Conservation (phyloP, 2,113 vertebrate species). For the Synodontis membranacea region DNA sequence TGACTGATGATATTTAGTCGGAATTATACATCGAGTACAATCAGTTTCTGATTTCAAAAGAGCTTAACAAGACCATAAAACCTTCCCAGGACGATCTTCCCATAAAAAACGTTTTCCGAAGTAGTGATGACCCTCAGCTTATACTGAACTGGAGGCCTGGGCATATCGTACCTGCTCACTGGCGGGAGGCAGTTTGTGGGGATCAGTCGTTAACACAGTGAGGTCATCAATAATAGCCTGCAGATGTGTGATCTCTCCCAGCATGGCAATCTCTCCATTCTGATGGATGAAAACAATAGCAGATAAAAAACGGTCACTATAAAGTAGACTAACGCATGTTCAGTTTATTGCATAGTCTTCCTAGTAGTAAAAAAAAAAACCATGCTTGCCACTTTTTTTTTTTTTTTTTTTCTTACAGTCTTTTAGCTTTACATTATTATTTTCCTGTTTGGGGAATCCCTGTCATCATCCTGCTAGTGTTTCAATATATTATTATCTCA, state of each 20-base stretch:
- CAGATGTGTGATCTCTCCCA: constrained; percentile 97
- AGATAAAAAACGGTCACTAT: not conserved
- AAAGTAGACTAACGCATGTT: not conserved
- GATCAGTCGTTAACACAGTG: constrained; percentile 87
- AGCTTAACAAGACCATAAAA: not conserved
- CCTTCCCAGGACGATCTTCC: not conserved
- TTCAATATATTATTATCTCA: not conserved
- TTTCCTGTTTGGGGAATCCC: not conserved
- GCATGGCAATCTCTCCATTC: constrained; percentile 96
- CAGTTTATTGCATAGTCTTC: not conserved
- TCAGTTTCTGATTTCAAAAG: not conserved
- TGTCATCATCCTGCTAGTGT: not conserved
- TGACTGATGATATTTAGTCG: not conserved
- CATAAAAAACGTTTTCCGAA: not conserved
- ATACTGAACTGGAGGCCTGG: not conserved
- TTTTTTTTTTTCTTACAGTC: not conserved
- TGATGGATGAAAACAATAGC: constrained; percentile 56
- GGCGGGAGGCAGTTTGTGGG: constrained; percentile 93
- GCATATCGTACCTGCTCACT: constrained; percentile 87
- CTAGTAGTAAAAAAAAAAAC: not conserved
- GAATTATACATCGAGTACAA: not conserved
- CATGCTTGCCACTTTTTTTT: not conserved
- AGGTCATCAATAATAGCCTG: constrained; percentile 98
- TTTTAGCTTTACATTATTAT: not conserved
- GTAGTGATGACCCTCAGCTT: not conserved